A percentile compares a stretch with the other conserved stretches of the same genome.
phyloP scores from a whole-genome alignment of 2,113 vertebrate species.

The Talpa occidentalis region DNA sequence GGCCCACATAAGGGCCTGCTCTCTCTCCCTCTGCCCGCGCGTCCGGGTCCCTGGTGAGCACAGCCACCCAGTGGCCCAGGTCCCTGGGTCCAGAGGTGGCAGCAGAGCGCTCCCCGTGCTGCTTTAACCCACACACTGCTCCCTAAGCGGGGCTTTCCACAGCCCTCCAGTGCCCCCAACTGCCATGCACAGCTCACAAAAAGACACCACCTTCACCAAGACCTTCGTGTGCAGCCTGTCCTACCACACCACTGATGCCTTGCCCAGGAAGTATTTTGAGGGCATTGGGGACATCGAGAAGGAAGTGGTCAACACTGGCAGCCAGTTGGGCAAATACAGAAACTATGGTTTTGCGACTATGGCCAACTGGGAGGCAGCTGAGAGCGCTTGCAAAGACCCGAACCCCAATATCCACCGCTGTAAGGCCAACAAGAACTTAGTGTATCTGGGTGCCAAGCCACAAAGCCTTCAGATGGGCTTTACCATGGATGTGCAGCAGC shows the following conservation, averaged over 20 bases:
- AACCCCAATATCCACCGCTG: slow-evolving; percentile 98
- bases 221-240: slow-evolving; percentile 97
- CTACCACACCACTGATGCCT: slow-evolving; percentile 97
- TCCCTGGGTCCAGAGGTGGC: neutral
- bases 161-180: slow-evolving; percentile 87
- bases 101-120: slow-evolving; percentile 73
- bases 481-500: slow-evolving; percentile 95
- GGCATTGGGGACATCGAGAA: slow-evolving; percentile 97
- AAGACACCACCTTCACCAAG: slow-evolving; percentile 97
- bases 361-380: slow-evolving; percentile 94
- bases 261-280: slow-evolving; percentile 97
- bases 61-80: no score
- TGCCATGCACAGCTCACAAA: slow-evolving; percentile 96
- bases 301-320: slow-evolving; percentile 97
- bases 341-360: slow-evolving; percentile 99
- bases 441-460: slow-evolving; percentile 97
- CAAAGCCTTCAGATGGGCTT: slow-evolving; percentile 96
- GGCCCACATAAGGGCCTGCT: no score
- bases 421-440: slow-evolving; percentile 98
- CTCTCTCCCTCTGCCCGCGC: no score
- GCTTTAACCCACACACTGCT: slow-evolving; percentile 72
- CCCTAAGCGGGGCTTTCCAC: slow-evolving; percentile 75
- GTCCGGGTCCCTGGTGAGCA: no score
- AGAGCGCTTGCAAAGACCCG: slow-evolving; percentile 97
- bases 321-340: slow-evolving; percentile 96